Conservation (phyloP, 2,888 invertebrate genomes). For the Andrena camellia region DNA sequence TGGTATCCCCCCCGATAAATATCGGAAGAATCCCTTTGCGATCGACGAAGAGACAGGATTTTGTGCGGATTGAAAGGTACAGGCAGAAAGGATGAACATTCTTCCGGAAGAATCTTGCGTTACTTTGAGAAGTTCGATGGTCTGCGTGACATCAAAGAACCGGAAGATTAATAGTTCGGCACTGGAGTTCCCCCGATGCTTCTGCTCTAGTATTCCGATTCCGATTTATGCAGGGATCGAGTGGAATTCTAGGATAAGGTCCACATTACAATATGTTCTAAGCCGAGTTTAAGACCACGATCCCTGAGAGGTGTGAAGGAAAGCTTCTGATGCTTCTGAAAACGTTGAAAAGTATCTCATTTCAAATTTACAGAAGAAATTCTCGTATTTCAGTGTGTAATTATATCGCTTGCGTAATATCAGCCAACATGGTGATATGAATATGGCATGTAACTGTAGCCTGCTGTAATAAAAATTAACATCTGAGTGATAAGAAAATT, state of each 20-base stretch:
- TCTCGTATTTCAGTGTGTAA: no score
- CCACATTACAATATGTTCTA: background rate
- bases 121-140: constrained; percentile 60
- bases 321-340: background rate
- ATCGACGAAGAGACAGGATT: constrained; percentile 50
- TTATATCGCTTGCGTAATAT: no score
- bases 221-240: constrained; percentile 29
- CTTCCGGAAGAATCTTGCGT: constrained; percentile 60
- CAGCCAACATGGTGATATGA: no score
- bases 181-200: constrained; percentile 9
- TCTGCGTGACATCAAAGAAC: constrained; percentile 55
- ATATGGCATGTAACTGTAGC: no score
- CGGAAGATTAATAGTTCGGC: constrained; percentile 59
- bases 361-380: no score
- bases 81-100: constrained; percentile 46
- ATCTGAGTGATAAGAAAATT: background rate
- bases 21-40: constrained; percentile 60
- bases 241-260: constrained; percentile 5
- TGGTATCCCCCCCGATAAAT: constrained; percentile 13
- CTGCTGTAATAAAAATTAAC: no score
- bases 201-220: constrained; percentile 18
- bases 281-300: background rate
- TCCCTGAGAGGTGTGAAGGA: background rate
- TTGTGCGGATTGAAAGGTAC: constrained; percentile 48
- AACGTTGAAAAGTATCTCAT: background rate